phyloP scores from a whole-genome alignment of 2,888 invertebrate species.

The Heliconius ismenius region DNA sequence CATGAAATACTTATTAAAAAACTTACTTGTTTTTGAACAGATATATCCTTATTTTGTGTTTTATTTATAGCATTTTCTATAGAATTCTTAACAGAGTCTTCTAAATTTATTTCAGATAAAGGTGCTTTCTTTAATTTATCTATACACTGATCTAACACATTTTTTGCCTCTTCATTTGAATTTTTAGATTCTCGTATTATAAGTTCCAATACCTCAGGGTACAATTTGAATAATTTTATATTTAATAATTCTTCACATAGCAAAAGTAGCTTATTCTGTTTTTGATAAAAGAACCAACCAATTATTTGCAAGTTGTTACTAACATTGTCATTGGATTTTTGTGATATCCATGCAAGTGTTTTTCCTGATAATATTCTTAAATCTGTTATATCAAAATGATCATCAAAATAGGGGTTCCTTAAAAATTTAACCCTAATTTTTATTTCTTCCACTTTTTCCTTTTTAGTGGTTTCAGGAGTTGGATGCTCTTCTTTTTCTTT shows the following conservation, averaged over 20 bases:
- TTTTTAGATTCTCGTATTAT: constrained; percentile 54
- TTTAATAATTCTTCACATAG: constrained; percentile 56
- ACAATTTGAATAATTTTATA: constrained; percentile 57
- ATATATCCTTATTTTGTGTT: constrained; percentile 82
- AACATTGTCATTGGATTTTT: constrained; percentile 71
- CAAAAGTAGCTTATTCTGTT: constrained; percentile 79
- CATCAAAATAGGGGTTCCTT: constrained; percentile 91
- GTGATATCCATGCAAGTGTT: constrained; percentile 86
- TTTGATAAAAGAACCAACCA: constrained; percentile 85
- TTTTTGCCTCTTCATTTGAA: constrained; percentile 52
- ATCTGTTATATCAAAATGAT: constrained; percentile 92
- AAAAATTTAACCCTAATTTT: constrained; percentile 90
- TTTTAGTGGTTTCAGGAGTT: constrained; percentile 46
- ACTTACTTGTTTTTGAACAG: constrained; percentile 77
- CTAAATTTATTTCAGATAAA: constrained; percentile 57
- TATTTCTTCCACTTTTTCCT: constrained; percentile 81
- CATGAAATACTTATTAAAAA: background rate
- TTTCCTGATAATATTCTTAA: constrained; percentile 89
- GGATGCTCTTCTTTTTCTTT: constrained; percentile 47
- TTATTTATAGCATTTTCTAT: constrained; percentile 81
- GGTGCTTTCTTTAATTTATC: constrained; percentile 52
- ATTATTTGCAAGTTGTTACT: constrained; percentile 83
- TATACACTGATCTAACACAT: constrained; percentile 55
- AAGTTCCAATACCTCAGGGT: constrained; percentile 60
- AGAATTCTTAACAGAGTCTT: constrained; percentile 72